A percentile compares a stretch with the other conserved stretches of the same genome.
Conservation (phyloP, 2,888 invertebrate genomes). For the Aphodius sticticus region DNA sequence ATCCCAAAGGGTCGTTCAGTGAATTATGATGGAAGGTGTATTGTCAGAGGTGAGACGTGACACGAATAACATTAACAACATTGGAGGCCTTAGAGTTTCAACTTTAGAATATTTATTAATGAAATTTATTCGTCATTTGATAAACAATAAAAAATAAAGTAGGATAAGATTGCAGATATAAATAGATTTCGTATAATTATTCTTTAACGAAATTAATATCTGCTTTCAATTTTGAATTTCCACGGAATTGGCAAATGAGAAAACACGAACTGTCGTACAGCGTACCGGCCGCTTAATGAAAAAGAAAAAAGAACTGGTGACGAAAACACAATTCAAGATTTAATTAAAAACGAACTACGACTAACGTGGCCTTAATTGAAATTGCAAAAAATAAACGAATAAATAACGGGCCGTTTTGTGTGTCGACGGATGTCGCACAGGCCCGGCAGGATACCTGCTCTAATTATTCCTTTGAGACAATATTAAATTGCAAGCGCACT, state of each 20-base stretch:
- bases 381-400: neutral
- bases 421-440: neutral
- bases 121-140: too few species aligned
- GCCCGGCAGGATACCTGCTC: neutral
- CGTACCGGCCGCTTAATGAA: too few species aligned
- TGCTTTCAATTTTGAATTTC: neutral
- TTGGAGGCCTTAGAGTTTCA: too few species aligned
- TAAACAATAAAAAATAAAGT: too few species aligned
- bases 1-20: neutral
- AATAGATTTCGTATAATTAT: too few species aligned
- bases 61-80: neutral
- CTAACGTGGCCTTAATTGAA: neutral
- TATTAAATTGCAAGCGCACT: neutral
- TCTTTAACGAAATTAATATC: neutral
- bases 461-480: neutral
- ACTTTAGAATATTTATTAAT: too few species aligned
- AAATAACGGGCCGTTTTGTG: neutral
- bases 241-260: neutral
- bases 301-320: neutral
- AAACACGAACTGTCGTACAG: neutral
- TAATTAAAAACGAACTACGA: neutral
- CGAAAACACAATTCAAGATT: neutral
- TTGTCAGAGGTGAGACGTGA: neutral
- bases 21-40: neutral
- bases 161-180: too few species aligned